Conservation (phyloP, 2,888 invertebrate species). For the Drosophila kanekoi region DNA sequence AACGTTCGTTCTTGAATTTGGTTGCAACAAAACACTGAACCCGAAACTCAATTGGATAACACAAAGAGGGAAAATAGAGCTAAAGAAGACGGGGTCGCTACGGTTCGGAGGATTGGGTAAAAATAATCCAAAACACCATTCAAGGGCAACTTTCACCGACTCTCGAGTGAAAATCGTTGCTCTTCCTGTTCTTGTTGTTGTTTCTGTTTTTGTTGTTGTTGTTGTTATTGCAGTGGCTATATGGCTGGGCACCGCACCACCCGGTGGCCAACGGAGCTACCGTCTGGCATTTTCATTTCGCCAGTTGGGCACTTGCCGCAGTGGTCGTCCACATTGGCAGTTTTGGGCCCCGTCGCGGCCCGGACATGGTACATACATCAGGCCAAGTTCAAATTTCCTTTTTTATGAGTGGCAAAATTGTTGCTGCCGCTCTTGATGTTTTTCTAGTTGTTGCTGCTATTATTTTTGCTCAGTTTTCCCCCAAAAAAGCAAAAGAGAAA, state of each 20-base stretch:
- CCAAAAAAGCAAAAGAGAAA: slow-evolving; percentile 18
- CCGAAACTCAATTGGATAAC: slow-evolving; percentile 62
- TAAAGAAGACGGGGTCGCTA: slow-evolving; percentile 4
- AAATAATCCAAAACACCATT: slow-evolving; percentile 75
- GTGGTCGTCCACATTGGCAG: slow-evolving; percentile 72
- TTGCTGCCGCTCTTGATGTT: slow-evolving; percentile 49
- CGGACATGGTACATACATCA: slow-evolving; percentile 70
- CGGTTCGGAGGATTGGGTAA: neutral
- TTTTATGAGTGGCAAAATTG: slow-evolving; percentile 78
- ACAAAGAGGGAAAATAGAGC: slow-evolving; percentile 38
- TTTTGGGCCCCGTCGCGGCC: slow-evolving; percentile 45
- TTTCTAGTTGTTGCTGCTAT: slow-evolving; percentile 47
- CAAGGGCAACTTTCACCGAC: slow-evolving; percentile 82
- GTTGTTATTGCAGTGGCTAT: slow-evolving; percentile 25
- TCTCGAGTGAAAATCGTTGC: slow-evolving; percentile 59
- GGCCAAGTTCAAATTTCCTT: slow-evolving; percentile 82
- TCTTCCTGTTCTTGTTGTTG: slow-evolving; percentile 35
- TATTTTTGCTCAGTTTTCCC: slow-evolving; percentile 57
- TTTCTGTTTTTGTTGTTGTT: slow-evolving; percentile 23
- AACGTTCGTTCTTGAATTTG: slow-evolving; percentile 60
- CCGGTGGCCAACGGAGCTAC: slow-evolving; percentile 45
- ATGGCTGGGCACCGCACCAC: slow-evolving; percentile 11
- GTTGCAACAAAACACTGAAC: slow-evolving; percentile 59
- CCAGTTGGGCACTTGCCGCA: slow-evolving; percentile 68
- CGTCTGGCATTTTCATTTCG: slow-evolving; percentile 74